Evolutionary conservation across 2,888 invertebrate species (phyloP), one percentile per base, ranked within the genome.

Genomic region (Cosmia pyralina): DNA sequence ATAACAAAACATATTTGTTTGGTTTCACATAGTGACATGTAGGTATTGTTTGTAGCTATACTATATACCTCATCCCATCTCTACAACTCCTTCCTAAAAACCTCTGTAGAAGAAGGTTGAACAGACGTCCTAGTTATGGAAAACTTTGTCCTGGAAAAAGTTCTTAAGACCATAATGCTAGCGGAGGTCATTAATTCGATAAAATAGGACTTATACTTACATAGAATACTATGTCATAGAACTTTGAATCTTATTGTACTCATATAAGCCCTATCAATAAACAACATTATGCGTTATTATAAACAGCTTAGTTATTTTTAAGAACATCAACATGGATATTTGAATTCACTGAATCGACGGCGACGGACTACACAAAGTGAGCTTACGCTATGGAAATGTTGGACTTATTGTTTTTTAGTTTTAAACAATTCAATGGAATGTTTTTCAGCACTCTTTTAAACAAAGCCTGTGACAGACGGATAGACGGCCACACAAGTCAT

Each of bases 391-490:
- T 58, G n/a, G 2, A 55, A 66, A 72, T 8, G 0, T 41, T 19
- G 17, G n/a, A n/a, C n/a, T n/a, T 59, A 72, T 65, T 34, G 22
- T 28, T 50, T 52, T 68, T 46, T 60, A 46, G n/a, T 53, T 71
- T 63, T 41, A 15, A 75, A 76, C 50, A 55, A 68, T 70, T 41
- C 60, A 55, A n/a, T 57, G 58, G 7, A 62, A 69, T 80, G 44
- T 52, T 82, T 74, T 68, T 72, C 68, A 44, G 75, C n/a, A 41
- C 34, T 59, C 62, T 57, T 69, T 82, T 11, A 72, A 76, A 82
- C 83, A 82, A 82, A 73, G 71, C 58, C 66, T 44, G 73, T 80
- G 77, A 77, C 73, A 60, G 80, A 83, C 50, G 63, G 66, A 77
- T 74, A 66, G 63, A 83, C 58, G 55, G 73, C 59, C 60, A 72